These are phyloP conservation scores for Chaetodon auriga DNA, from an alignment of 2,113 vertebrate species.

Conservation along the genomic window DNA sequence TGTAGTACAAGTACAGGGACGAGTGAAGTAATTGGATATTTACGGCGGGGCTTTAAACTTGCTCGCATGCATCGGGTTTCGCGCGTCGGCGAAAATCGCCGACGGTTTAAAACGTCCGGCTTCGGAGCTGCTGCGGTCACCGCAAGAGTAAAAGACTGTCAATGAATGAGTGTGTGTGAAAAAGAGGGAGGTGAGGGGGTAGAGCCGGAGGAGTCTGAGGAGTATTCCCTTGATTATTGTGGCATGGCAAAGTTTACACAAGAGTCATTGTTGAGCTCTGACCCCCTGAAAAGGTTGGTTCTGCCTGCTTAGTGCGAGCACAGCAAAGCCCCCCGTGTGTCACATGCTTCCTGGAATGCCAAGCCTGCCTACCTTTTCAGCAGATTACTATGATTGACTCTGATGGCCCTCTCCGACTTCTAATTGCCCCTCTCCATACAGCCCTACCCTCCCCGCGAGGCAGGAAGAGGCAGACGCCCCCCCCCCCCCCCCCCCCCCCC, in stretches of 20 bases:
- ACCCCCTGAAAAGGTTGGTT: slow-evolving; percentile 74
- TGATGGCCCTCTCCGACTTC: slow-evolving; percentile 73
- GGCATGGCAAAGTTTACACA: slow-evolving; percentile 83
- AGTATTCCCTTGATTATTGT: slow-evolving; percentile 76
- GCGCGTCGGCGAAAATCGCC: not conserved
- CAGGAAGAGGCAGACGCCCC: slow-evolving; percentile 22
- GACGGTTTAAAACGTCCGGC: not conserved
- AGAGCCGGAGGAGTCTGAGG: slow-evolving; percentile 35
- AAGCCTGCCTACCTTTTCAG: slow-evolving; percentile 77
- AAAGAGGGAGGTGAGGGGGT: slow-evolving; percentile 10
- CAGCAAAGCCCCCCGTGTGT: slow-evolving; percentile 73
- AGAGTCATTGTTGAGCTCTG: slow-evolving; percentile 81
- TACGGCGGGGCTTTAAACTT: not conserved
- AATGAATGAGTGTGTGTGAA: slow-evolving; percentile 11
- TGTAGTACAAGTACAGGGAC: slow-evolving; percentile 36
- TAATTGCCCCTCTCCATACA: slow-evolving; percentile 74
- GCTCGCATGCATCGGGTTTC: slow-evolving; percentile 9
- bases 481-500: not conserved
- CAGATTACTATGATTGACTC: slow-evolving; percentile 80
- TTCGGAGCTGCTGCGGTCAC: not conserved
- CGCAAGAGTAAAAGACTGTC: not conserved
- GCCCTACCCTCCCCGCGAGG: slow-evolving; percentile 20
- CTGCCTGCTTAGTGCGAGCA: slow-evolving; percentile 75
- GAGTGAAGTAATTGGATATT: slow-evolving; percentile 8
- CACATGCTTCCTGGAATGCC: slow-evolving; percentile 83